Evolutionary conservation across 2,113 vertebrate genomes (phyloP).

Genomic region (Struthidea cinerea): DNA sequence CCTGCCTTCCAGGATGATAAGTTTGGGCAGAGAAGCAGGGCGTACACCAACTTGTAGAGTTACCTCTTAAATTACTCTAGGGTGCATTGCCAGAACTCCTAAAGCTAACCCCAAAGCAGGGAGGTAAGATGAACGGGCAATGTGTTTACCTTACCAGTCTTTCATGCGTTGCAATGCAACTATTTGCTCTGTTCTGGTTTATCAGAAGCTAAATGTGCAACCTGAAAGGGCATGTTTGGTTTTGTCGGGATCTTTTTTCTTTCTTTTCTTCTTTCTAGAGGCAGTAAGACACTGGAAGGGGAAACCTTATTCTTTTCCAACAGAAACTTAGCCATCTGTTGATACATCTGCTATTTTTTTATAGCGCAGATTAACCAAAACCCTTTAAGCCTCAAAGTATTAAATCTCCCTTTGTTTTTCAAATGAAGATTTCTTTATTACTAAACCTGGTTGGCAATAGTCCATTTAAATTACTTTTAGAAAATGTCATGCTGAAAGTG

Average conservation of each 20-base stretch:
- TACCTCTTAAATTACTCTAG: background rate
- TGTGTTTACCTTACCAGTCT: background rate
- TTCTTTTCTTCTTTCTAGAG: background rate
- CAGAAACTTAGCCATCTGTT: background rate
- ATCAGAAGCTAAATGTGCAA: background rate
- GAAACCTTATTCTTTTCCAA: background rate
- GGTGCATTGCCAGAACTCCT: background rate
- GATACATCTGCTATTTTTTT: background rate
- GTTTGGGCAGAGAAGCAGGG: background rate
- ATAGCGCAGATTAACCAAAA: background rate
- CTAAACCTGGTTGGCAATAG: background rate
- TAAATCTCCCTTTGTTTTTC: background rate
- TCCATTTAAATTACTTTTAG: background rate
- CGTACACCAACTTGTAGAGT: background rate
- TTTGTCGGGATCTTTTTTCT: background rate
- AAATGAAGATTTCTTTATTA: background rate
- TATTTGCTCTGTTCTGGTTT: background rate
- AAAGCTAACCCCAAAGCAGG: background rate
- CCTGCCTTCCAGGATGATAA: background rate
- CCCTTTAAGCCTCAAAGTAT: background rate
- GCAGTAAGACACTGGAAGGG: background rate
- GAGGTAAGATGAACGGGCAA: background rate
- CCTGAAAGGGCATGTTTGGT: background rate
- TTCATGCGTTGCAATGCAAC: fast-evolving
- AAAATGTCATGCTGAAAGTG: background rate